Evolutionary conservation across 2,113 vertebrate genomes (phyloP).

Genomic region (Elaphurus davidianus): DNA sequence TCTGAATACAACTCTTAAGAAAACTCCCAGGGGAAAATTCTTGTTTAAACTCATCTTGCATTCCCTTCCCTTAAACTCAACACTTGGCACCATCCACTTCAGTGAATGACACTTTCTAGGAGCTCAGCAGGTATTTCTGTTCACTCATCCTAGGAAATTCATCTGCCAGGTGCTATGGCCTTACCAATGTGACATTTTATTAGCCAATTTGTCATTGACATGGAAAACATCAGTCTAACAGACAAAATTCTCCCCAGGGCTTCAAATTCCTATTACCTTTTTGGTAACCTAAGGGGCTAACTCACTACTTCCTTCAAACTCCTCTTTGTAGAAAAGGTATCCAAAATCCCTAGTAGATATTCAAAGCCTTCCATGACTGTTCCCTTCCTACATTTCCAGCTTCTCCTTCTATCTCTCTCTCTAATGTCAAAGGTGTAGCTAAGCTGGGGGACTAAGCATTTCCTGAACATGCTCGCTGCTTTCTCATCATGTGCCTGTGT

Average conservation of each 20-base stretch:
- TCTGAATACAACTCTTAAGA: not conserved
- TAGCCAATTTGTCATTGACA: not conserved
- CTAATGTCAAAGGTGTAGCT: not conserved
- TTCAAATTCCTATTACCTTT: not conserved
- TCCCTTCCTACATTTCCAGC: not conserved
- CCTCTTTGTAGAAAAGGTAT: not conserved
- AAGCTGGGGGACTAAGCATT: not conserved
- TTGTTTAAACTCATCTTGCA: not conserved
- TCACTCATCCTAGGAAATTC: not conserved
- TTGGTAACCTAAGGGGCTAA: not conserved
- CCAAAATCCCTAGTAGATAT: not conserved
- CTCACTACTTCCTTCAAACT: not conserved
- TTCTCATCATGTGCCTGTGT: not conserved
- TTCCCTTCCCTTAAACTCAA: not conserved
- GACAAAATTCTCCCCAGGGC: not conserved
- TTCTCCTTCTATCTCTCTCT: not conserved
- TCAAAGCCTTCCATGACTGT: not conserved
- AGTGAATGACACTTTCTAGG: not conserved
- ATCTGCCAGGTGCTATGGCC: not conserved
- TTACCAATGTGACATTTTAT: not conserved
- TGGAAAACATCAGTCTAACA: not conserved
- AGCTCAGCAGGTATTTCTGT: slow-evolving; percentile 1
- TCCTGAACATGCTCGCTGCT: not conserved
- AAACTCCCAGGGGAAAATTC: not conserved
- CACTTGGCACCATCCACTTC: not conserved